These are phyloP conservation scores for Acanthosepion esculentum DNA, from an alignment of 2,888 invertebrate genomes.

Conservation along the genomic window DNA sequence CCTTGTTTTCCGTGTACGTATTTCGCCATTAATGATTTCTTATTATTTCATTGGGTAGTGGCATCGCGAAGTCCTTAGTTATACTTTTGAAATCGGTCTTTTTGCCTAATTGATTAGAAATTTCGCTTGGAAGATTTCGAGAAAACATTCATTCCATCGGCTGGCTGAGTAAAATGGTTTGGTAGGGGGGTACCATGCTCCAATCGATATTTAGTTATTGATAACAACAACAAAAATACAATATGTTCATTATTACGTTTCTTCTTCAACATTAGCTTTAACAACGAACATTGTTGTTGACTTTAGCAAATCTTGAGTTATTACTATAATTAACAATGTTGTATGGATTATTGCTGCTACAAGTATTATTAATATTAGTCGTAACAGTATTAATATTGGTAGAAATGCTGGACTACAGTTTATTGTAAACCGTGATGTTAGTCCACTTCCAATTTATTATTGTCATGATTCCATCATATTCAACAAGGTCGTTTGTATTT, in stretches of 20 bases:
- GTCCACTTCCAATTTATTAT: too few relatives aligned
- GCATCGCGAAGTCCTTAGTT: not conserved
- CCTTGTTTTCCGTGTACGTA: too few relatives aligned
- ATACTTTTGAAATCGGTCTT: not conserved
- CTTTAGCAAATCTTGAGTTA: not conserved
- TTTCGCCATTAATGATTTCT: too few relatives aligned
- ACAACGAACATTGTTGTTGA: not conserved
- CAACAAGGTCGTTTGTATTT: too few relatives aligned
- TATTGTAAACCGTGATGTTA: not conserved
- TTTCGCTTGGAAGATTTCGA: not conserved
- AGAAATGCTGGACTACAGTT: too few relatives aligned
- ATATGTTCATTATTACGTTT: not conserved
- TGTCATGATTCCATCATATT: too few relatives aligned
- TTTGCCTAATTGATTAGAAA: conserved; percentile 1
- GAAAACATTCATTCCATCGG: not conserved
- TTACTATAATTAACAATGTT: not conserved
- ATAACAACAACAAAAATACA: not conserved
- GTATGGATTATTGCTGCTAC: not conserved
- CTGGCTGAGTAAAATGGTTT: not conserved
- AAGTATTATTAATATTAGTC: too few relatives aligned
- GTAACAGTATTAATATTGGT: too few relatives aligned
- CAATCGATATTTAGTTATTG: conserved; percentile 15
- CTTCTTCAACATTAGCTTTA: not conserved
- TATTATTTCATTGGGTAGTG: not conserved
- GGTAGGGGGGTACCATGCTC: not conserved